These are phyloP conservation scores for Furnarius figulus DNA, from an alignment of 2,113 vertebrate genomes.

Conservation along the genomic window DNA sequence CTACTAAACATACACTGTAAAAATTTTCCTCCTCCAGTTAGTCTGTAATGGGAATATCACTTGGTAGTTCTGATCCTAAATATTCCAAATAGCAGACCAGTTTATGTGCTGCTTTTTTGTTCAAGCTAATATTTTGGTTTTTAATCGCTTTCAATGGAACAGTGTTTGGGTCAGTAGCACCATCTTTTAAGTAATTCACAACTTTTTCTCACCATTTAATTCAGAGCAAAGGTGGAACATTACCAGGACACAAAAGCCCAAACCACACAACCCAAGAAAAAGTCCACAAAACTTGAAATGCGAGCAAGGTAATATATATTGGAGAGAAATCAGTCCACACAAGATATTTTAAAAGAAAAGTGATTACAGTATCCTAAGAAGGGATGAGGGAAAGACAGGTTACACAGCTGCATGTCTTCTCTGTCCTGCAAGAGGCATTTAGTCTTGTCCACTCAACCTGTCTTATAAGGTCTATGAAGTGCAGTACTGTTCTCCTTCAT, in stretches of 20 bases:
- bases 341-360: neutral
- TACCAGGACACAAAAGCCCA: neutral
- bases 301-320: neutral
- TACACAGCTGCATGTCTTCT: neutral
- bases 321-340: neutral
- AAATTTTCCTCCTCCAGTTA: neutral
- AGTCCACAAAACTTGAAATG: neutral
- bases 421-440: neutral
- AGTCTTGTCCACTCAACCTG: neutral
- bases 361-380: neutral
- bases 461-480: neutral
- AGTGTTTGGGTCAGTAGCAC: neutral
- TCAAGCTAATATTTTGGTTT: neutral
- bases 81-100: neutral
- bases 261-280: neutral
- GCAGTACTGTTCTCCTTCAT: neutral
- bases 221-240: rapidly evolving
- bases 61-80: neutral
- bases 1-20: neutral
- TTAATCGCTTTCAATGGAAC: neutral
- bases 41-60: neutral
- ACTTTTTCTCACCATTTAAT: neutral
- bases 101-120: neutral
- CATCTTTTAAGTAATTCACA: neutral
- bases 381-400: neutral